phyloP scores from a whole-genome alignment of 2,113 vertebrate genomes.

The Eulemur rufifrons region DNA sequence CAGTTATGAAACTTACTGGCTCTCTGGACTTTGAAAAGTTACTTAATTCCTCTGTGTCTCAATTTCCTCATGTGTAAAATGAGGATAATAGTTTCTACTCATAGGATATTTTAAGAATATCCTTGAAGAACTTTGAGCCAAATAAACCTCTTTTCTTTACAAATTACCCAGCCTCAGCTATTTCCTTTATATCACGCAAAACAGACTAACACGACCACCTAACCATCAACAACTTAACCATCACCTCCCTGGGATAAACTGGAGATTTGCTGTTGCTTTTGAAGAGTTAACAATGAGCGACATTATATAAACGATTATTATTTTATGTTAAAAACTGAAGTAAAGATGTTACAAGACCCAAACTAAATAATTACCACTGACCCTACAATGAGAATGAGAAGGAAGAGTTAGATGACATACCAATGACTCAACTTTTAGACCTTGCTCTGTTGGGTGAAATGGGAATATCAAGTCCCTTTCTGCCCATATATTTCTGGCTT shows the following conservation, averaged over 20 bases:
- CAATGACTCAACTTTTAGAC: neutral
- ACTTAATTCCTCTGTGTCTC: neutral
- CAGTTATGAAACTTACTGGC: neutral
- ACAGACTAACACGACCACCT: no score
- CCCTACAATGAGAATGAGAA: neutral
- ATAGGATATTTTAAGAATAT: neutral
- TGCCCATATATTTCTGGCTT: neutral
- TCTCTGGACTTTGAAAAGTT: neutral
- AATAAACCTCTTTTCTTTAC: no score
- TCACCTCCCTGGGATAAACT: neutral
- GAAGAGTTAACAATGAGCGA: neutral
- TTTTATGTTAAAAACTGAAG: neutral
- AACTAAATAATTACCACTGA: neutral
- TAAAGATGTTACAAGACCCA: neutral
- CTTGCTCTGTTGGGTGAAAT: neutral
- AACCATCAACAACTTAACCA: rapidly evolving
- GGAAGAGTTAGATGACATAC: neutral
- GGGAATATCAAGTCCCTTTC: neutral
- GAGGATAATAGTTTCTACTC: neutral
- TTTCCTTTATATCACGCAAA: no score
- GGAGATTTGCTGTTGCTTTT: neutral
- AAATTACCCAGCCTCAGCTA: no score
- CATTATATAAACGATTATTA: neutral
- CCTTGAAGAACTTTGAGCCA: no score
- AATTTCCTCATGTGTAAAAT: neutral